Evolutionary conservation across 2,888 invertebrate species (phyloP).

Genomic region (Drosophila tripunctata): DNA sequence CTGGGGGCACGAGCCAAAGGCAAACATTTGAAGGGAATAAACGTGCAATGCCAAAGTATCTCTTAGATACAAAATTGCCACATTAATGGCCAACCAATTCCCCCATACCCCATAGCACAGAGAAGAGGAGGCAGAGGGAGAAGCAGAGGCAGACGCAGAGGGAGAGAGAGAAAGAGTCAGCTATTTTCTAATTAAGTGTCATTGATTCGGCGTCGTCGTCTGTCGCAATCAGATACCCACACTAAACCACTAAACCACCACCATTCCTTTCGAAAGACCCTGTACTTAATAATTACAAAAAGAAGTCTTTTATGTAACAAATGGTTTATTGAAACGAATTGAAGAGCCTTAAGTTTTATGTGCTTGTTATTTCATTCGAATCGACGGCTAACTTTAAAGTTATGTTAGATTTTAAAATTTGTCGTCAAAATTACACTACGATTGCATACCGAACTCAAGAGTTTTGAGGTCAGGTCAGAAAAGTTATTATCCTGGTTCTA

Average conservation of each 20-base stretch:
- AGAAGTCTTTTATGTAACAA: no score
- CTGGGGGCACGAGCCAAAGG: constrained; percentile 42
- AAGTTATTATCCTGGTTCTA: no score
- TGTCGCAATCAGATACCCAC: constrained; percentile 7
- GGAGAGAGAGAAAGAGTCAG: constrained; percentile 16
- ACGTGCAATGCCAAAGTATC: constrained; percentile 58
- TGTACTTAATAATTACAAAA: background rate
- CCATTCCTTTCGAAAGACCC: background rate
- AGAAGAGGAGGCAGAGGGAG: background rate
- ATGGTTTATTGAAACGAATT: no score
- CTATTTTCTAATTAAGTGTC: constrained; percentile 78
- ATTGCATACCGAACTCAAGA: no score
- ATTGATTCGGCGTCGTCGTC: constrained; percentile 64
- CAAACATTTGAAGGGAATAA: constrained; percentile 36
- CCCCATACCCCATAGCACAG: background rate
- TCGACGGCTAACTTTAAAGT: no score
- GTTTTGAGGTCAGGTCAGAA: no score
- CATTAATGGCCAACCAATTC: constrained; percentile 46
- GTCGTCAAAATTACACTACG: no score
- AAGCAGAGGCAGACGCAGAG: no score
- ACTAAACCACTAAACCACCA: background rate
- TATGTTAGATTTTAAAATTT: no score
- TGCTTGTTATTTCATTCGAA: no score
- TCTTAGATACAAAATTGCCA: constrained; percentile 64
- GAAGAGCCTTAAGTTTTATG: no score